phyloP scores from a whole-genome alignment of 2,113 vertebrate species.

The Microtus richardsoni region DNA sequence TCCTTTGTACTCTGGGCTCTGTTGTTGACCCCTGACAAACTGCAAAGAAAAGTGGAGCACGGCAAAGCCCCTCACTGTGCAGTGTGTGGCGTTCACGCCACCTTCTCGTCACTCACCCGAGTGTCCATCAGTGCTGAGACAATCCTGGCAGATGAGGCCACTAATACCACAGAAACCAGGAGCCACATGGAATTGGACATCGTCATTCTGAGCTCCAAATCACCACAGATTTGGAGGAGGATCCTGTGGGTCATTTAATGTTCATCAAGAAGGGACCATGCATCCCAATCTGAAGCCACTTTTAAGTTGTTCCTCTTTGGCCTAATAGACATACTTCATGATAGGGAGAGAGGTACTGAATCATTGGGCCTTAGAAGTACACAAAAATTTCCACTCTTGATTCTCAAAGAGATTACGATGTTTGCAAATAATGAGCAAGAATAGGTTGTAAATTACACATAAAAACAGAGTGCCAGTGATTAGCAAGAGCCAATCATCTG shows the following conservation, averaged over 20 bases:
- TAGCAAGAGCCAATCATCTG: not conserved
- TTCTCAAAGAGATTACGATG: not conserved
- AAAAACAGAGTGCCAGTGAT: slow-evolving; percentile 12
- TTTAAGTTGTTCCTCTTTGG: not conserved
- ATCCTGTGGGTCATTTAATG: not conserved
- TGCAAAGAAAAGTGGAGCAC: not conserved
- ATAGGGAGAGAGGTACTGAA: not conserved
- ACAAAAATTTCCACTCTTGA: not conserved
- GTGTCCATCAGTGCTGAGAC: not conserved
- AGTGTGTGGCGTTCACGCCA: not conserved
- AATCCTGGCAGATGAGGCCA: not conserved
- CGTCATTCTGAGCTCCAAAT: not conserved
- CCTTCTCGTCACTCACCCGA: not conserved
- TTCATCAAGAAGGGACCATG: not conserved
- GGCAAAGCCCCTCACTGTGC: not conserved
- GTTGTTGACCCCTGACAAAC: not conserved
- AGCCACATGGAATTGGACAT: not conserved
- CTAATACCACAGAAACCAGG: not conserved
- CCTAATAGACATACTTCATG: not conserved
- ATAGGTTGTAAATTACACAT: not conserved
- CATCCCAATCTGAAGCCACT: not conserved
- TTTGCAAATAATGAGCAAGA: not conserved
- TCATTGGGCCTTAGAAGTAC: not conserved
- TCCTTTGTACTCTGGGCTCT: not conserved
- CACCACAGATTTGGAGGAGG: not conserved